These are phyloP conservation scores for Malaclemys terrapin DNA, from an alignment of 2,113 vertebrate genomes.

Conservation along the genomic window DNA sequence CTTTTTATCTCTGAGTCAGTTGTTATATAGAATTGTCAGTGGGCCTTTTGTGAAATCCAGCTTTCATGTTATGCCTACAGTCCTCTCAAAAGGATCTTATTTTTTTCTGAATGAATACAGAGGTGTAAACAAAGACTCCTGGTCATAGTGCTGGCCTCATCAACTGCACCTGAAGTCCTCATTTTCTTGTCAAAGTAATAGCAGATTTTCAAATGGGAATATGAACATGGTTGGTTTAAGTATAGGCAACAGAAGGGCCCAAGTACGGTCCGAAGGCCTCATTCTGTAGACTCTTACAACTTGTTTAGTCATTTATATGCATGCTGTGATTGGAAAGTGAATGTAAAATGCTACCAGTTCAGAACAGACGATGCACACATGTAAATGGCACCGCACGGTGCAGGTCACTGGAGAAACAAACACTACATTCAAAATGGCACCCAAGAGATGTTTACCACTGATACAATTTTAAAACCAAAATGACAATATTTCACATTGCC, in stretches of 20 bases:
- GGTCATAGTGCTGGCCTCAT: background rate
- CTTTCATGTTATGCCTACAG: constrained; percentile 22
- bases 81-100: background rate
- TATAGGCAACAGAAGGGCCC: background rate
- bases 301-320: fast-evolving
- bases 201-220: background rate
- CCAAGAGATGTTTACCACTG: background rate
- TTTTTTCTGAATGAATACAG: background rate
- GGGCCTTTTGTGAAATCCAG: constrained; percentile 19
- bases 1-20: constrained; percentile 41
- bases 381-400: background rate
- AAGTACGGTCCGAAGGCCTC: background rate
- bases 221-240: background rate
- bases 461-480: background rate
- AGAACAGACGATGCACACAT: background rate
- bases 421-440: background rate
- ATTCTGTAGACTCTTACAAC: background rate
- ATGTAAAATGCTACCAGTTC: background rate
- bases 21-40: constrained; percentile 32
- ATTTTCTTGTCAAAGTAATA: background rate
- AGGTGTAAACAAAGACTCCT: background rate
- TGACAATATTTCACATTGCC: background rate
- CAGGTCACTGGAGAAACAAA: background rate
- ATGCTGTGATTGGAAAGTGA: background rate
- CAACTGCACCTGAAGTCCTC: background rate